phyloP scores from a whole-genome alignment of 2,888 invertebrate species.

The Lepetodrilus schrolli region DNA sequence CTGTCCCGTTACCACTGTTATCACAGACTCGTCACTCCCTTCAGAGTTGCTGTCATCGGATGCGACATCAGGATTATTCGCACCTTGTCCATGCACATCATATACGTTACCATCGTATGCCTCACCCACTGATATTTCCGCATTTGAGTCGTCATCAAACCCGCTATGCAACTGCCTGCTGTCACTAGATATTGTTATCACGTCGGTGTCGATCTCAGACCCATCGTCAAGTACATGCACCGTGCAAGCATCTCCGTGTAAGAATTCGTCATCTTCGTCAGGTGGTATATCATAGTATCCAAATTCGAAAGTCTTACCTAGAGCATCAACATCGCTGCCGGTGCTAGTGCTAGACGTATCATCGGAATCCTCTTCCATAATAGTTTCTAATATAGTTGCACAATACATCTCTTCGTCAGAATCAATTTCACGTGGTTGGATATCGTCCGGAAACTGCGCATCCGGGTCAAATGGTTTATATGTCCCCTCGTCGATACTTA shows the following conservation, averaged over 20 bases:
- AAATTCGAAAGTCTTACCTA: conserved; percentile 5
- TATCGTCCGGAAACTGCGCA: conserved; percentile 37
- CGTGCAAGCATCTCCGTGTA: not conserved
- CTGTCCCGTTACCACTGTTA: conserved; percentile 51
- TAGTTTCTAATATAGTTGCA: conserved; percentile 58
- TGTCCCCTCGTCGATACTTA: conserved; percentile 43
- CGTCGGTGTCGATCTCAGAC: conserved; percentile 10
- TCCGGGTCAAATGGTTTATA: conserved; percentile 6
- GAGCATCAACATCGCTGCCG: conserved; percentile 37
- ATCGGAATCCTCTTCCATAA: conserved; percentile 65
- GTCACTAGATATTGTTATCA: not conserved
- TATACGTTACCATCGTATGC: not conserved
- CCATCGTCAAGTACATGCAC: conserved; percentile 5
- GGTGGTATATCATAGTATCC: not conserved
- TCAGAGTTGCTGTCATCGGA: conserved; percentile 33
- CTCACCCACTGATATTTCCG: not conserved
- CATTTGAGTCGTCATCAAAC: not conserved
- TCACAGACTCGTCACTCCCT: conserved; percentile 50
- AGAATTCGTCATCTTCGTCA: not conserved
- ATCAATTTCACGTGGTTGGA: conserved; percentile 47
- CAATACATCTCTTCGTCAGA: conserved; percentile 59
- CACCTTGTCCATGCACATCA: not conserved
- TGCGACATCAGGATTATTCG: conserved; percentile 7
- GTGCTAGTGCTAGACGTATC: conserved; percentile 47
- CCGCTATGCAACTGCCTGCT: not conserved